Conservation (phyloP, 2,113 vertebrate genomes). For the Erinaceus europaeus region DNA sequence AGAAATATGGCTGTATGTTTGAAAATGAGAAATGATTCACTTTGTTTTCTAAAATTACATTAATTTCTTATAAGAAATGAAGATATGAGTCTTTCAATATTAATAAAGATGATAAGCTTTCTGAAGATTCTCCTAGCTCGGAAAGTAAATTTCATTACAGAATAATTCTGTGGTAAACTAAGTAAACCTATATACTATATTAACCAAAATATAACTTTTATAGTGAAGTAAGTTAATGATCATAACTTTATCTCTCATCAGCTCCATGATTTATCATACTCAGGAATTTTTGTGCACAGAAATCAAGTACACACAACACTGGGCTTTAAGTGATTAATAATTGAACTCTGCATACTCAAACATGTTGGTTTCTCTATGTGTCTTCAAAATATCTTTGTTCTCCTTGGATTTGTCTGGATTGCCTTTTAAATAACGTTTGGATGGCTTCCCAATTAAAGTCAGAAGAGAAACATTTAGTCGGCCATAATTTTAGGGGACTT, state of each 20-base stretch:
- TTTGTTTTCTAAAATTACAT: too few relatives aligned
- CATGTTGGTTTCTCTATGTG: not conserved
- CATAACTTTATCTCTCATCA: not conserved
- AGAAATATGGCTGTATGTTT: too few relatives aligned
- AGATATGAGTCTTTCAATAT: not conserved
- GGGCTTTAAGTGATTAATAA: not conserved
- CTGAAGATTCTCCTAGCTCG: not conserved
- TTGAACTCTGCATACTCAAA: not conserved
- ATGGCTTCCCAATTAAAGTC: conserved; percentile 52
- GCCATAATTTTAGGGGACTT: conserved; percentile 45
- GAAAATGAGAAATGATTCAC: too few relatives aligned
- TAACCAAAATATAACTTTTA: too few relatives aligned
- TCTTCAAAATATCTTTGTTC: conserved; percentile 22
- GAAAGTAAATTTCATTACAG: not conserved
- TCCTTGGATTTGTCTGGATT: conserved; percentile 16
- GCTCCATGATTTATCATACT: not conserved
- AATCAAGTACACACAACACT: not conserved
- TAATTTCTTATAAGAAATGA: not conserved
- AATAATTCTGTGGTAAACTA: conserved; percentile 11
- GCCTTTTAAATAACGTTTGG: conserved; percentile 50
- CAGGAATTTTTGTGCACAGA: not conserved
- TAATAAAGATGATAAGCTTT: not conserved
- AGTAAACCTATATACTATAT: not conserved
- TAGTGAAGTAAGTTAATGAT: too few relatives aligned
- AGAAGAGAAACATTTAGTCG: conserved; percentile 34